A percentile compares a stretch with the other conserved stretches of the same genome.
These are phyloP conservation scores for Teleopsis dalmanni DNA, from an alignment of 1,140 invertebrate species.

Conservation along the genomic window DNA sequence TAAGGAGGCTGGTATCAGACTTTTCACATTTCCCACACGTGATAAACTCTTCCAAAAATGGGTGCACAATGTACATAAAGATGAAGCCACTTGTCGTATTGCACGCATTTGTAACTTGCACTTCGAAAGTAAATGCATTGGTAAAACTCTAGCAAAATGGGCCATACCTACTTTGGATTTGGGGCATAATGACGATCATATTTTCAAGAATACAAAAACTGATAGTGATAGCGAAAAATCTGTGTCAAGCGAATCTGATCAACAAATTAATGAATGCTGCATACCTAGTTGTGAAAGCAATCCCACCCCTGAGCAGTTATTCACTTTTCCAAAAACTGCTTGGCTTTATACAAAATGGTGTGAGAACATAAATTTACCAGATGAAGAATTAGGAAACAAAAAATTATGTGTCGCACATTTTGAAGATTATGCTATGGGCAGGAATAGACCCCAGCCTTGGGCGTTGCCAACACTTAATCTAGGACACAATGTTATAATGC, in stretches of 20 bases:
- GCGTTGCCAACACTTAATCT: conserved; percentile 36
- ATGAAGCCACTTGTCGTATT: conserved; percentile 19
- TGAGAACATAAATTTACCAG: conserved; percentile 8
- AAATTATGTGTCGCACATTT: conserved; percentile 11
- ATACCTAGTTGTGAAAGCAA: background rate
- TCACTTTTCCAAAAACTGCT: conserved; percentile 11
- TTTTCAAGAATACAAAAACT: conserved; percentile 10
- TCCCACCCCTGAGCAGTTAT: background rate
- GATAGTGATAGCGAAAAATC: background rate
- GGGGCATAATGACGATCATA: conserved; percentile 30
- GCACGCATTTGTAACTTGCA: conserved; percentile 26
- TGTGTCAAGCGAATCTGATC: background rate
- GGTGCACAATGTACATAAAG: conserved; percentile 29
- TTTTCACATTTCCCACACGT: conserved; percentile 29
- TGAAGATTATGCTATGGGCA: conserved; percentile 8
- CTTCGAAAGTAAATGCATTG: conserved; percentile 24
- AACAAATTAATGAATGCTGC: background rate
- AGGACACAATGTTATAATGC: conserved; percentile 27
- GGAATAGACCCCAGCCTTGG: conserved; percentile 23
- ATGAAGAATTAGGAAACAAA: background rate
- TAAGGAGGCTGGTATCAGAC: conserved; percentile 5
- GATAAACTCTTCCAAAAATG: conserved; percentile 29
- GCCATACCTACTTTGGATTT: conserved; percentile 26
- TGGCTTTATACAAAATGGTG: conserved; percentile 10
- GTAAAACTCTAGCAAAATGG: conserved; percentile 24